Percentiles rank a stretch among this genome's conserved stretches.
Conservation (phyloP, 35 echinoderm and acorn worm species). For the Patiria miniata region DNA sequence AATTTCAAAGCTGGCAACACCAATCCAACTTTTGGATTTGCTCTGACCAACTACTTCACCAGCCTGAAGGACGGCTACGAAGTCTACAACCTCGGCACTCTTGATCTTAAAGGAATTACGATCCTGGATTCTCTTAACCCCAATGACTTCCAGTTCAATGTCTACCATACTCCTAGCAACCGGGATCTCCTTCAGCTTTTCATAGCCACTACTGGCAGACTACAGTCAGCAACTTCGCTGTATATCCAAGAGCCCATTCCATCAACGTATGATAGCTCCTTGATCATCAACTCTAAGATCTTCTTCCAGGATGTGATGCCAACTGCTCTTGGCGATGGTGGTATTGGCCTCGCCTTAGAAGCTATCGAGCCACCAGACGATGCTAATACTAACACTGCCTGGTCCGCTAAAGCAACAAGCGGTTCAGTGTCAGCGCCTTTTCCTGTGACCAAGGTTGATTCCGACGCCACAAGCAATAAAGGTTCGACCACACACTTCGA, state of each 20-base stretch:
- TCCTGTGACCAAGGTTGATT: neutral
- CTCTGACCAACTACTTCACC: neutral
- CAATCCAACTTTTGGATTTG: neutral
- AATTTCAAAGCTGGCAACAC: neutral
- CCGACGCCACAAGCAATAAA: no score
- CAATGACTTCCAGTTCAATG: neutral
- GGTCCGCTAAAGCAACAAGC: neutral
- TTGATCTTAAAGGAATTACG: neutral
- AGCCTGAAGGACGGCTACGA: constrained; percentile 25
- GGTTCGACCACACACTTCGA: neutral
- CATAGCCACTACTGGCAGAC: constrained; percentile 18
- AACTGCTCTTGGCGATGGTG: constrained; percentile 17
- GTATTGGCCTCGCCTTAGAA: constrained; percentile 3
- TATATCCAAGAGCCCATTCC: constrained; percentile 10
- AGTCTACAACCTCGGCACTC: constrained; percentile 18
- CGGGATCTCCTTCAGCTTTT: constrained; percentile 33
- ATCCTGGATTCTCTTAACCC: neutral
- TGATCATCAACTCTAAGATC: constrained; percentile 36
- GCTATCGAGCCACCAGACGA: neutral
- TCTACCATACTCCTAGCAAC: constrained; percentile 5
- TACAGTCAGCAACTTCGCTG: neutral
- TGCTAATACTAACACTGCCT: neutral
- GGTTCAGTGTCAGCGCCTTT: neutral
- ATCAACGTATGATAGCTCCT: neutral
- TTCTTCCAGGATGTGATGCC: constrained; percentile 21